A percentile compares a stretch with the other conserved stretches of the same genome.
Conservation (phyloP, 1,140 invertebrate genomes). For the Reticulitermes speratus region DNA sequence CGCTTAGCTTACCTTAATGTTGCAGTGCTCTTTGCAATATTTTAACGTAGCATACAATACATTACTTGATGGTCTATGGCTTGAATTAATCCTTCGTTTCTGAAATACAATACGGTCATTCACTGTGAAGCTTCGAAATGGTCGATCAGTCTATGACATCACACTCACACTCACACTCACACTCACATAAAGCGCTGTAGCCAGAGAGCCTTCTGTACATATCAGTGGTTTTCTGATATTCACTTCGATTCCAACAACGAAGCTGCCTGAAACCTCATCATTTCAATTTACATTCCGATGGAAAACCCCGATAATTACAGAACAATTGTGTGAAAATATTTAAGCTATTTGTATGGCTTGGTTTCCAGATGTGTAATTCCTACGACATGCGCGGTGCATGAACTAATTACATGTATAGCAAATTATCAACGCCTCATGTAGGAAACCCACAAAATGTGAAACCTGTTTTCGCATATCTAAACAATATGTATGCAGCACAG, state of each 20-base stretch:
- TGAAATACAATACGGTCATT: not conserved
- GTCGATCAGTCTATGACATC: not conserved
- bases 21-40: not conserved
- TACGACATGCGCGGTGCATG: not conserved
- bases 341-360: conserved; percentile 16
- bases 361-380: not conserved
- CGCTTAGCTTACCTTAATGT: not conserved
- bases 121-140: not conserved
- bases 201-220: not conserved
- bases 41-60: not conserved
- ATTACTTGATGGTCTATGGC: not conserved
- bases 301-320: conserved; percentile 6
- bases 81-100: not conserved
- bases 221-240: not conserved
- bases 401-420: not conserved
- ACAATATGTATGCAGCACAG: not conserved
- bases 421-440: not conserved
- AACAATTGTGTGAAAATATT: conserved; percentile 17
- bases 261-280: conserved; percentile 3
- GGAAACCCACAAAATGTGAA: not conserved
- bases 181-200: not conserved
- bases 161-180: not conserved
- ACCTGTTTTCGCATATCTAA: not conserved
- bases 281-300: conserved; percentile 11
- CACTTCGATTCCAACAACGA: not conserved